Evolutionary conservation across 2,888 invertebrate species (phyloP), one percentile per base, ranked within the genome.

Genomic region (Periphyllus acericola): DNA sequence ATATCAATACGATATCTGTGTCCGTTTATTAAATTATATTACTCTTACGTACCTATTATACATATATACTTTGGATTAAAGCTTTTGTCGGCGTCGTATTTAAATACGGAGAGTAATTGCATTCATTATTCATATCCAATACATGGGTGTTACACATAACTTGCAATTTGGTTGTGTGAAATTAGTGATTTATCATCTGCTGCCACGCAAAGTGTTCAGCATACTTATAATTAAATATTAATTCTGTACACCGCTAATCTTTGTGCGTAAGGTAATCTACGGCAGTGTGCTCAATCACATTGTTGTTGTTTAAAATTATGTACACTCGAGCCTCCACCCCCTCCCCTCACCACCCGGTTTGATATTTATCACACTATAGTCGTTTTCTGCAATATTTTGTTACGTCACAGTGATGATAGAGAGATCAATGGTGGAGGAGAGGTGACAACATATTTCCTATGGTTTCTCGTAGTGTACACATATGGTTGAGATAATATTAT

Each of bases 221-320:
- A n/a, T 34, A 82, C 52, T 82, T 52, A 34, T 83, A 72, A 83
- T 83, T 72, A 83, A 83, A 83, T 72, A 83, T 83, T 83, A 72
- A 83, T 72, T 29, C 25, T 3, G n/a, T n/a, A 17, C 46, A 52
- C 52, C 72, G 17, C 34, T 71, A 52, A 55, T 72, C 52, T 3
- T 40, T 9, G 60, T 66, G 17, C n/a, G 68, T 36, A 29, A 6
- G 40, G 29, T 68, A 68, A 68, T 81, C 66, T 36, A 66, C n/a
- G 21, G 29, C 29, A 19, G 5, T 81, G 6, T n/a, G 21, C 40
- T 46, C 40, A 68, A 81, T 36, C 36, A 36, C 6, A 17, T 68
- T 68, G n/a, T 68, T 68, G n/a, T 68, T 68, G n/a, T 66, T 66
- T 68, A 68, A 68, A 46, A 46, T 46, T 46, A 46, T 46, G 46